Evolutionary conservation across 2,797 vertebrate species (phyloP), one percentile per base, ranked within the genome.

Genomic region (Pyrocephalus nanus): DNA sequence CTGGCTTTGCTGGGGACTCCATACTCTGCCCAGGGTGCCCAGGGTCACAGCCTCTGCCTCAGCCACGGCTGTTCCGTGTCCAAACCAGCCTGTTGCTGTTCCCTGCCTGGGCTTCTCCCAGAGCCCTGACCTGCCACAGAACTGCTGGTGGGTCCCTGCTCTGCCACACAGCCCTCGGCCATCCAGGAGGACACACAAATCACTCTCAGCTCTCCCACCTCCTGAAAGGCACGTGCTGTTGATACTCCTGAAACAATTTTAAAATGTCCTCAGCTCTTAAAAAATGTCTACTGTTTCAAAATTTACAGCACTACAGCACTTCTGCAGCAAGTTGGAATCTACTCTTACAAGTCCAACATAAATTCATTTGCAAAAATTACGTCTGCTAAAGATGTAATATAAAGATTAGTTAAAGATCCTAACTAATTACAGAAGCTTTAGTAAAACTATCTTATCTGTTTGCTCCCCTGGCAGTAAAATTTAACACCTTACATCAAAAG

Each of bases 111-210:
- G 20, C 21, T 34, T 42, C 62, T 48, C 2, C 0, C 30, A 19
- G 0, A 2, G 23, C 15, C 1, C 1, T 11, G 30, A 13, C 25
- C 50, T 15, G 2, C 6, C 38, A 9, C 19, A 13, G 14, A 38
- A 51, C 23, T 16, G 43, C 32, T 1, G 0, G 6, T 2, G 7
- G 21, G 43, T 26, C 23, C 23, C 48, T 12, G 18, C 30, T 36
- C 21, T 0, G 1, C 50, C 58, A 48, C 43, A 40, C n/a, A 60
- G 34, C 23, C 58, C 36, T 38, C 5, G 4, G 36, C 22, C n/a
- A 40, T 36, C 11, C 17, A 3, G 8, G 3, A 12, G 36, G 26
- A 61, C 26, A 21, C 6, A 4, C 23, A 40, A 18, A 40, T 17
- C 25, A 6, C 60, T 36, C 47, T 20, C 58, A 29, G 34, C 34